Percentiles rank a stretch among this genome's conserved stretches.
These are phyloP conservation scores for Pollenia labialis DNA, from an alignment of 2,888 invertebrate species.

Conservation along the genomic window DNA sequence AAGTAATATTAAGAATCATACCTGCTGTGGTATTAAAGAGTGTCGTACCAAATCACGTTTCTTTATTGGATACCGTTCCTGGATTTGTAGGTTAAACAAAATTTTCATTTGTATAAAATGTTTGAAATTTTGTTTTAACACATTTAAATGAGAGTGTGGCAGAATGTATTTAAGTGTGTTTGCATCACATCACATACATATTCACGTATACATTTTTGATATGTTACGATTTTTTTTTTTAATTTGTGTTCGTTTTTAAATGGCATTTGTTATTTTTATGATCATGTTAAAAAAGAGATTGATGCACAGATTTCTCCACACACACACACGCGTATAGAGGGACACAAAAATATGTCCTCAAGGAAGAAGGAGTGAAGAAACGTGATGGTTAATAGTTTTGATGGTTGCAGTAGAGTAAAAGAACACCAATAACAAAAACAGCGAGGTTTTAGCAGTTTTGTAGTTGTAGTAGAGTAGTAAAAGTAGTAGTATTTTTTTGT, in stretches of 20 bases:
- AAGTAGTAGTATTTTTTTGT: slow-evolving; percentile 50
- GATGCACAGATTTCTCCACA: slow-evolving; percentile 32
- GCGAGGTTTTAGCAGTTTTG: slow-evolving; percentile 55
- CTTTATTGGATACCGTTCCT: slow-evolving; percentile 92
- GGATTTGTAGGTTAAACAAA: slow-evolving; percentile 79
- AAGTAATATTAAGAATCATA: slow-evolving; percentile 47
- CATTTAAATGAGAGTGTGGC: not conserved
- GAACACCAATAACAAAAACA: slow-evolving; percentile 34
- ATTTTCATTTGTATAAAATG: slow-evolving; percentile 17
- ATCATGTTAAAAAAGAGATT: slow-evolving; percentile 34
- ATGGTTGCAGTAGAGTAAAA: slow-evolving; percentile 39
- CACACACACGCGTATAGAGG: slow-evolving; percentile 11
- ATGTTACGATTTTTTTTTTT: slow-evolving; percentile 10
- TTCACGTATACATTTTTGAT: not conserved
- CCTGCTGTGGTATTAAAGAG: slow-evolving; percentile 78
- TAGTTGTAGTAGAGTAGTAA: slow-evolving; percentile 63
- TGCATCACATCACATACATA: not conserved
- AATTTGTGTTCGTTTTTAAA: slow-evolving; percentile 14
- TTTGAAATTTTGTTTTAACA: slow-evolving; percentile 43
- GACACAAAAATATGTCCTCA: slow-evolving; percentile 13
- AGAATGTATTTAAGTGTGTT: not conserved
- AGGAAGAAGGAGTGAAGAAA: slow-evolving; percentile 15
- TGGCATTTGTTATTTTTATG: slow-evolving; percentile 55
- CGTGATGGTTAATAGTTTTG: slow-evolving; percentile 42
- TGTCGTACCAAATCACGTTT: slow-evolving; percentile 91